Evolutionary conservation across 2,113 vertebrate species (phyloP), one percentile per base, ranked within the genome.

Genomic region (Rafetus swinhoei): DNA sequence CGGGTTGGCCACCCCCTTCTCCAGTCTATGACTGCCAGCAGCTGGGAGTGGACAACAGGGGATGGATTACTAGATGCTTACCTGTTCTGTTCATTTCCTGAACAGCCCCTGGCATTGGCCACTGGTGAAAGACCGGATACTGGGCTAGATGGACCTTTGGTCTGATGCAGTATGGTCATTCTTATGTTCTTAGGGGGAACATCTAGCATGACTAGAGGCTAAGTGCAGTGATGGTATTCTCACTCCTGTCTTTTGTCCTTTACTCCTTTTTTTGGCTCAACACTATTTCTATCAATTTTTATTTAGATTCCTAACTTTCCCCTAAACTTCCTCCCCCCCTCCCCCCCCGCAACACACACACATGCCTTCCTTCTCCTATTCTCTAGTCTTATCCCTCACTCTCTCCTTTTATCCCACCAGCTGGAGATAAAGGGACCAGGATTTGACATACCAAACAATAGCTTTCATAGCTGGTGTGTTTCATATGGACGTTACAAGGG

Each of bases 391-490:
- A 29, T 95, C 81, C 92, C 27, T 88, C 77, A 96, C 60, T 95
- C 84, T 93, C 88, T 93, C 80, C 59, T 94, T 65, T 94, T 96
- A 97, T 97, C 95, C 96, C 96, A 97, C 95, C 95, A 95, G 88
- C 88, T 95, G 92, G 94, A 96, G 95, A 95, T 96, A 97, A 97
- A 96, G 93, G 84, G 91, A 94, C 91, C 77, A 96, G 93, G 94
- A 94, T 97, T 93, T 95, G 90, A 96, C 97, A 96, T 79, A 90
- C 93, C 92, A 97, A 96, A 96, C 94, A 96, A 96, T 95, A 96
- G 96, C 95, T 97, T 97, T 97, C 93, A 95, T 90, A 96, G 95
- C 94, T 93, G 89, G 87, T 96, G 92, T 97, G 92, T 95, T 96
- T 97, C 95, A 96, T 95, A 93, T 96, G 95, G 91, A 96, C 93